Base-by-base conservation (phyloP, 2,113 vertebrate genomes). In the Potamarius usumacintae region DNA sequence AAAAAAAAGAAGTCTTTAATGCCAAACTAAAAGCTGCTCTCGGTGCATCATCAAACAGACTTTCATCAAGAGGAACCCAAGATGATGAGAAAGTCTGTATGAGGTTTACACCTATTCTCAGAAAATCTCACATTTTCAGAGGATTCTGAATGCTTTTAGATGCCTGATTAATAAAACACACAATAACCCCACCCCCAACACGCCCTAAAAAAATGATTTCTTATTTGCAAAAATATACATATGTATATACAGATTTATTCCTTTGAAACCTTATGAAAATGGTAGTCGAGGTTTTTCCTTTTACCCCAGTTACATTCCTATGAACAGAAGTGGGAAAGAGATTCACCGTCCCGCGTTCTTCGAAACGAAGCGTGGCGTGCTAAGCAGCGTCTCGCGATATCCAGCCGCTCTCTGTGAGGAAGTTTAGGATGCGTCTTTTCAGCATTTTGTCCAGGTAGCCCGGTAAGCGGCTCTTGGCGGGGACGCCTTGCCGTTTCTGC, bases 391-490 rank as follows among this genome's bases (percentile, higher is more conserved):
- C 98, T 87, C 97, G 93, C 82, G 98, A 97, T 92, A 99, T 99
- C 98, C 98, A 99, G 17, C 98, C 98, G 0, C 98, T 99, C 89
- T 99, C 98, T 0, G 98, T 99, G 89, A 99, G 96, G 93, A 99
- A 99, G 86, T 94, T 97, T 83, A 99, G 94, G 89, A 99, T 99
- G 90, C 98, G 96, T 91, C 98, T 99, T 95, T 99, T 99, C 27
- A 99, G 94, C 85, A 99, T 97, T 87, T 99, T 99, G 94, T 99
- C 98, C 92, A 99, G 91, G 89, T 99, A 99, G 90, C 97, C 94
- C 58, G 98, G 98, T 82, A 99, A 96, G 30, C 98, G 97, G 88
- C 98, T 99, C 92, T 99, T 99, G 72, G 97, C 96, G 1, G 97
- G 98, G 81, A 99, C 96, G 9, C 98, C 98, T 76, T 99, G 98